These are phyloP conservation scores for Adineta ricciae DNA, from an alignment of 2,888 invertebrate genomes.

Conservation along the genomic window DNA sequence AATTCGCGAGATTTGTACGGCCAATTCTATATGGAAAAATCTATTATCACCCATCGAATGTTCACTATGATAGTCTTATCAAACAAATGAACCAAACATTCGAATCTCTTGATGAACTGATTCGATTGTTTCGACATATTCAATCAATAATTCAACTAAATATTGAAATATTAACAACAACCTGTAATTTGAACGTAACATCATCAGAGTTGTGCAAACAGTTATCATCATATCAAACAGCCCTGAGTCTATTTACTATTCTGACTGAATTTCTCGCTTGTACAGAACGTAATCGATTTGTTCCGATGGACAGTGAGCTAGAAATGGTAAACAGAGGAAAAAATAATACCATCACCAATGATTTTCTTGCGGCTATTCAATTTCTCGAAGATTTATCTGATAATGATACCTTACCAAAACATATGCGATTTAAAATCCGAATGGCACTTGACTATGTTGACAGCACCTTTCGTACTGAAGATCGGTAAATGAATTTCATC, in stretches of 20 bases:
- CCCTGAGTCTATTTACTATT: neutral
- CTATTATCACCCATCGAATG: conserved; percentile 25
- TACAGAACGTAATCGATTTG: conserved; percentile 25
- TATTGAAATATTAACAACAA: no score
- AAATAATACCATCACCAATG: neutral
- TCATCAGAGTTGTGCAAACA: neutral
- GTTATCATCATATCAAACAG: neutral
- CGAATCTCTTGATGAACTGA: conserved; percentile 5
- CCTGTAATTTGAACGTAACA: neutral
- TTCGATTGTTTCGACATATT: neutral
- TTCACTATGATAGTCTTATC: conserved; percentile 20
- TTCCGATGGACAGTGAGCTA: neutral
- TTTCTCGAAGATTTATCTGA: neutral
- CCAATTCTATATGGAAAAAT: conserved; percentile 31
- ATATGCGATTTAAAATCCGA: conserved; percentile 28
- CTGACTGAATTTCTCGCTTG: conserved; percentile 20
- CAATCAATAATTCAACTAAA: neutral
- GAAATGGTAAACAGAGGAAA: conserved; percentile 12
- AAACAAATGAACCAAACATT: conserved; percentile 27
- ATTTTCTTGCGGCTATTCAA: conserved; percentile 27
- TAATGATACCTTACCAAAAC: conserved; percentile 21
- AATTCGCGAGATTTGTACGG: neutral
- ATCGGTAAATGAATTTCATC: neutral
- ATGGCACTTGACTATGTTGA: conserved; percentile 23
- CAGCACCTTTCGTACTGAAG: neutral